phyloP scores from a whole-genome alignment of 2,797 vertebrate species.

The Erpetoichthys calabaricus region DNA sequence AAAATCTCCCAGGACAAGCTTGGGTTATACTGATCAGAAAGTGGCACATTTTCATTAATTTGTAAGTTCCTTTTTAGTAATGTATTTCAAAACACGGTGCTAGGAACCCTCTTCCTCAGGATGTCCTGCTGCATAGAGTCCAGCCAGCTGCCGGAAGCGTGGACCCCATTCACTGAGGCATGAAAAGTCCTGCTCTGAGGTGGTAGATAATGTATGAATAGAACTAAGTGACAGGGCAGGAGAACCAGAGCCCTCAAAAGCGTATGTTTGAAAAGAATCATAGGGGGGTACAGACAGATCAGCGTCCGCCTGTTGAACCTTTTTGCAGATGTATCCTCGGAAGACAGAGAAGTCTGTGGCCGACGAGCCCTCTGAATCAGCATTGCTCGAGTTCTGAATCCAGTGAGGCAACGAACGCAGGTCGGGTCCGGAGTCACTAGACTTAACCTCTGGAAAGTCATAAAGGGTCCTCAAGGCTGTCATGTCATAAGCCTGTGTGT shows the following conservation, averaged over 20 bases:
- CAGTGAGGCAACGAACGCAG: constrained; percentile 71
- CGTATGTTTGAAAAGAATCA: constrained; percentile 97
- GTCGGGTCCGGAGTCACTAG: constrained; percentile 58
- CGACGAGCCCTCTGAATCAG: constrained; percentile 34
- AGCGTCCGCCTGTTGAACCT: constrained; percentile 85
- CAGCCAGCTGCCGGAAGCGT: constrained; percentile 83
- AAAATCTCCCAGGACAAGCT: neutral
- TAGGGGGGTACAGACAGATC: constrained; percentile 90
- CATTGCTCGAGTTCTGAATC: constrained; percentile 44
- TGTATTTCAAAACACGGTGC: constrained; percentile 31
- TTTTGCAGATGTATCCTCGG: constrained; percentile 88
- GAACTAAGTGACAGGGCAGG: constrained; percentile 86
- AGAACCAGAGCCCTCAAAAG: constrained; percentile 82
- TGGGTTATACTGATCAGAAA: neutral
- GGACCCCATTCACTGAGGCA: constrained; percentile 91
- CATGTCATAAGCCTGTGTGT: constrained; percentile 98
- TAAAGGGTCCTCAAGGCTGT: constrained; percentile 90
- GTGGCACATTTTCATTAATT: neutral
- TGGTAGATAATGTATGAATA: constrained; percentile 78
- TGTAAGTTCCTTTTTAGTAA: neutral
- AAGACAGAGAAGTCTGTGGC: constrained; percentile 76
- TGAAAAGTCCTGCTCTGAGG: constrained; percentile 93
- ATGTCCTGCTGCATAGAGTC: constrained; percentile 71
- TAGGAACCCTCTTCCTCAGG: constrained; percentile 77
- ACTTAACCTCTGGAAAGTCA: constrained; percentile 82